Conservation (phyloP, 2,888 invertebrate species). For the Laspeyria flexula region DNA sequence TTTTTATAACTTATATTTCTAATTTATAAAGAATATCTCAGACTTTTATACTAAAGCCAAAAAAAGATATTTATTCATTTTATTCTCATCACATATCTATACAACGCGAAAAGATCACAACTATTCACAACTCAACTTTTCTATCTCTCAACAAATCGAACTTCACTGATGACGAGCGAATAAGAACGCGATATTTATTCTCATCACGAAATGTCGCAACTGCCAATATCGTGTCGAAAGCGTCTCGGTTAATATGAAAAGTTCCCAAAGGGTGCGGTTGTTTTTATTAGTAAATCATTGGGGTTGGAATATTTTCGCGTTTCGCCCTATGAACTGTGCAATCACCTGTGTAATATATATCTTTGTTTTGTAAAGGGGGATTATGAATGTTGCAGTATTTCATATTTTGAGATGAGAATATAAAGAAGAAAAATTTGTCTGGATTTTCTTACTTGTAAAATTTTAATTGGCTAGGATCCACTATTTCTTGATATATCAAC, state of each 20-base stretch:
- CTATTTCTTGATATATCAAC: too few relatives aligned
- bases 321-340: conserved; percentile 18
- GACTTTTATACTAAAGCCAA: too few relatives aligned
- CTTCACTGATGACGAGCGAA: neutral
- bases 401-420: conserved; percentile 4
- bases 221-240: neutral
- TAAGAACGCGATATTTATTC: neutral
- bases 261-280: conserved; percentile 4
- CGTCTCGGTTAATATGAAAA: conserved; percentile 8
- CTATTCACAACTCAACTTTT: neutral
- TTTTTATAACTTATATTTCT: too few relatives aligned
- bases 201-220: neutral
- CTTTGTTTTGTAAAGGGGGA: conserved; percentile 5
- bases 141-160: neutral
- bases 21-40: too few relatives aligned
- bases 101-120: neutral
- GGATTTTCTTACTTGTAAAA: too few relatives aligned
- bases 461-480: too few relatives aligned
- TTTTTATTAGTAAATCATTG: conserved; percentile 22
- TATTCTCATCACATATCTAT: neutral
- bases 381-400: conserved; percentile 1
- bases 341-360: conserved; percentile 14
- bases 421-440: too few relatives aligned
- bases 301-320: conserved; percentile 15
- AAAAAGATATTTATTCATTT: neutral